A percentile compares a stretch with the other conserved stretches of the same genome.
Evolutionary conservation across 1,140 invertebrate genomes (phyloP).

Genomic region (Drosophila oshimai): DNA sequence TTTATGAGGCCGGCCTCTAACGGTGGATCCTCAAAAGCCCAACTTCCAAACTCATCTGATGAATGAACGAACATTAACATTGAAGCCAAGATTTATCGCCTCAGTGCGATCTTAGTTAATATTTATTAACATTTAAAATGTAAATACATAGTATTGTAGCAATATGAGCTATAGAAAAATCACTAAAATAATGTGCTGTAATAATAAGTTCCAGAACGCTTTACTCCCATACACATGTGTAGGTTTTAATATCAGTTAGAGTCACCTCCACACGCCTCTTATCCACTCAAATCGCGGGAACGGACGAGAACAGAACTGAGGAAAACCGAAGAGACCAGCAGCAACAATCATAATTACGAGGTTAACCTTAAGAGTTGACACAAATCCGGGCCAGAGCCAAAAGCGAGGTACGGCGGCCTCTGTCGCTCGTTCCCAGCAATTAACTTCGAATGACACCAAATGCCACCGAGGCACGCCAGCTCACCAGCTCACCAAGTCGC

Average conservation of each 20-base stretch:
- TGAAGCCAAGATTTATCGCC: too few relatives aligned
- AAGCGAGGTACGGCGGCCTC: constrained; percentile 39
- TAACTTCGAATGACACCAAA: constrained; percentile 81
- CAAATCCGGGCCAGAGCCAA: constrained; percentile 62
- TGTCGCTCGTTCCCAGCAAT: constrained; percentile 74
- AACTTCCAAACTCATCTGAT: too few relatives aligned
- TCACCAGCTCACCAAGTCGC: constrained; percentile 7
- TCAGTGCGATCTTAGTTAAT: too few relatives aligned
- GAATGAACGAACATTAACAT: too few relatives aligned
- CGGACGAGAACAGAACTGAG: constrained; percentile 33
- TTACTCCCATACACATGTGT: too few relatives aligned
- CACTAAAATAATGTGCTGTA: too few relatives aligned
- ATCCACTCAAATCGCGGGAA: constrained; percentile 3
- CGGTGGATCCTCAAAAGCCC: neutral
- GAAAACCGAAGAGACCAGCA: constrained; percentile 46
- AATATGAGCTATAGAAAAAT: too few relatives aligned
- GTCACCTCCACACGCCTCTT: constrained; percentile 1
- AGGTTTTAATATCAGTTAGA: constrained; percentile 6
- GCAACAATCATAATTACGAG: constrained; percentile 74
- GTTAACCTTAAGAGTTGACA: constrained; percentile 80
- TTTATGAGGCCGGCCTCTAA: constrained; percentile 1
- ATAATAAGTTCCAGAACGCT: too few relatives aligned
- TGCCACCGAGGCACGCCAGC: constrained; percentile 72
- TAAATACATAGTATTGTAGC: too few relatives aligned
- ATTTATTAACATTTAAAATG: too few relatives aligned